These are phyloP conservation scores for Drosophila kurseongensis DNA, from an alignment of 1,140 invertebrate genomes.

Conservation along the genomic window DNA sequence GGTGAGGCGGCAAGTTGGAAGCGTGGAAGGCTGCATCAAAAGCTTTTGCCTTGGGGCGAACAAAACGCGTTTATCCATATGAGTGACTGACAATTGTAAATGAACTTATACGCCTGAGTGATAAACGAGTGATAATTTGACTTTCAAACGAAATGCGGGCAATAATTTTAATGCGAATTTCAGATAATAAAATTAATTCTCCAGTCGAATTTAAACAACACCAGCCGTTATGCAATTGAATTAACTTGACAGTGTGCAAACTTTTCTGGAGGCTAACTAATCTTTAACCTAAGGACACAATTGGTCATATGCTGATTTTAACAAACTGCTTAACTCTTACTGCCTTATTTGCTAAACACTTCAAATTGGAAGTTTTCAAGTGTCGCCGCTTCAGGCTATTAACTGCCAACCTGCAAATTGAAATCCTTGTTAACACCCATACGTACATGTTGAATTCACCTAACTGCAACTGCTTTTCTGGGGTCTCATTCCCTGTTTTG, in stretches of 20 bases:
- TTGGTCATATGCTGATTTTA: slow-evolving; percentile 1
- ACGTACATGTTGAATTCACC: background rate
- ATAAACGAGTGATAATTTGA: slow-evolving; percentile 26
- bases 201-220: background rate
- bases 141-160: background rate
- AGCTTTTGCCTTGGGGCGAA: slow-evolving; percentile 30
- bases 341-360: slow-evolving; percentile 50
- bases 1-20: background rate
- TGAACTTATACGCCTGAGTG: slow-evolving; percentile 18
- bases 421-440: slow-evolving; percentile 27
- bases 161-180: background rate
- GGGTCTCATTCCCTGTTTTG: slow-evolving; percentile 23
- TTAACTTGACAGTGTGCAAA: too few species aligned
- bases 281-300: background rate
- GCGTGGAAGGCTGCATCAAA: slow-evolving; percentile 1
- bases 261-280: background rate
- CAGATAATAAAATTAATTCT: background rate
- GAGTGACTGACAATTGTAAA: slow-evolving; percentile 49
- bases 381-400: slow-evolving; percentile 47
- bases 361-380: slow-evolving; percentile 47
- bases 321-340: slow-evolving; percentile 8
- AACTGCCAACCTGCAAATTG: slow-evolving; percentile 34
- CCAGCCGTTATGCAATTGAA: too few species aligned
- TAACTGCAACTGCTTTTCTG: slow-evolving; percentile 41
- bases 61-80: slow-evolving; percentile 52